phyloP scores from a whole-genome alignment of 2,113 vertebrate species.

The Nothocercus julius region DNA sequence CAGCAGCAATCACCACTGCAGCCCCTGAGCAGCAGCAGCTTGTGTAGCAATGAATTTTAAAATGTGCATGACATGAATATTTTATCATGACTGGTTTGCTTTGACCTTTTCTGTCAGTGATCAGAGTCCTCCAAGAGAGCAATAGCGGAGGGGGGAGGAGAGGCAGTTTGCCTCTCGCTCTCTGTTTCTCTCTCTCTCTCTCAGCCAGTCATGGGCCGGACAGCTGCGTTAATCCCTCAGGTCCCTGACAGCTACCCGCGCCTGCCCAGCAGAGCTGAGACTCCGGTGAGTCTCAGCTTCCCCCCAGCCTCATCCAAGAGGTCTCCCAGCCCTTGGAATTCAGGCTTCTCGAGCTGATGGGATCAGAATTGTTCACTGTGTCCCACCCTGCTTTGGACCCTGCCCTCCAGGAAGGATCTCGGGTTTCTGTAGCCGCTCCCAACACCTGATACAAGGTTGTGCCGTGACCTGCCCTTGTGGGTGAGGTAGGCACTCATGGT shows the following conservation, averaged over 20 bases:
- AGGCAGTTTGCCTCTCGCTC: background rate
- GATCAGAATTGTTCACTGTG: background rate
- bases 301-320: background rate
- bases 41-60: background rate
- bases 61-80: background rate
- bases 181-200: no score
- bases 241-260: background rate
- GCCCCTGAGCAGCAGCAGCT: background rate
- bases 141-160: background rate
- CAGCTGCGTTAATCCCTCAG: background rate
- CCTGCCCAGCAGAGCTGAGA: background rate
- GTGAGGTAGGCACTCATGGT: background rate
- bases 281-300: background rate
- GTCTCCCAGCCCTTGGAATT: background rate
- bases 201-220: background rate
- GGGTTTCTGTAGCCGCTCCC: background rate
- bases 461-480: background rate
- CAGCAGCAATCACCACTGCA: background rate
- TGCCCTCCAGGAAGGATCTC: background rate
- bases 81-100: background rate
- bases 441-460: background rate
- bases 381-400: background rate
- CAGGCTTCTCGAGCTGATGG: background rate
- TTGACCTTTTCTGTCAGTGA: background rate
- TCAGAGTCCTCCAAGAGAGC: background rate